Conservation (phyloP, 2,888 invertebrate species). For the Harpalus rufipes region DNA sequence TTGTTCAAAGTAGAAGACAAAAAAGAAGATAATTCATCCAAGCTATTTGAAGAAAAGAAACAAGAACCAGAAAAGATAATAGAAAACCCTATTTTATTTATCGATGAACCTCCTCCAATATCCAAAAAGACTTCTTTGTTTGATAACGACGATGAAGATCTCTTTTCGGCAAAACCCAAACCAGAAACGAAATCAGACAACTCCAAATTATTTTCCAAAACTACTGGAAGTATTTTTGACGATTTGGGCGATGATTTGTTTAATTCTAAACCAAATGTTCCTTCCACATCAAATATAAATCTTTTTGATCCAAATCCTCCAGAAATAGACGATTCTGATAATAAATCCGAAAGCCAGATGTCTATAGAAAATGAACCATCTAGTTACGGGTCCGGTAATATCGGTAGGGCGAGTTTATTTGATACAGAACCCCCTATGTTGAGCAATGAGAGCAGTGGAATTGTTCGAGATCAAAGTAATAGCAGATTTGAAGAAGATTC, state of each 20-base stretch:
- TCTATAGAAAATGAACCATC: conserved; percentile 70
- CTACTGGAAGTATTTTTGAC: conserved; percentile 50
- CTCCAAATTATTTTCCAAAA: conserved; percentile 39
- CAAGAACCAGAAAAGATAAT: neutral
- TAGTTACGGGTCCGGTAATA: conserved; percentile 65
- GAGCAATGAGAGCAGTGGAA: conserved; percentile 72
- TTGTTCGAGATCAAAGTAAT: conserved; percentile 70
- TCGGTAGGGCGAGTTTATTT: conserved; percentile 70
- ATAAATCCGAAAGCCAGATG: conserved; percentile 72
- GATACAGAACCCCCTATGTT: conserved; percentile 74
- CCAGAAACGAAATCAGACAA: conserved; percentile 57
- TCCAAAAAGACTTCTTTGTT: conserved; percentile 37
- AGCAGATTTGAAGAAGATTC: conserved; percentile 69
- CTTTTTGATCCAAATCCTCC: conserved; percentile 68
- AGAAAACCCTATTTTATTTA: conserved; percentile 33
- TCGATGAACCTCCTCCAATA: conserved; percentile 38
- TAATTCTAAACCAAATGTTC: conserved; percentile 26
- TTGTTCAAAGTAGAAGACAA: conserved; percentile 51
- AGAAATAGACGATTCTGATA: conserved; percentile 72
- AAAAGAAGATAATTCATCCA: neutral
- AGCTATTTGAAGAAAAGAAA: conserved; percentile 16
- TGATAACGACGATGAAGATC: conserved; percentile 31
- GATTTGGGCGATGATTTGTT: conserved; percentile 64
- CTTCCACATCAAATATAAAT: conserved; percentile 54
- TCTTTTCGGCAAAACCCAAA: conserved; percentile 50